These are phyloP conservation scores for Pedionomus torquatus DNA, from an alignment of 2,113 vertebrate genomes.

Conservation along the genomic window DNA sequence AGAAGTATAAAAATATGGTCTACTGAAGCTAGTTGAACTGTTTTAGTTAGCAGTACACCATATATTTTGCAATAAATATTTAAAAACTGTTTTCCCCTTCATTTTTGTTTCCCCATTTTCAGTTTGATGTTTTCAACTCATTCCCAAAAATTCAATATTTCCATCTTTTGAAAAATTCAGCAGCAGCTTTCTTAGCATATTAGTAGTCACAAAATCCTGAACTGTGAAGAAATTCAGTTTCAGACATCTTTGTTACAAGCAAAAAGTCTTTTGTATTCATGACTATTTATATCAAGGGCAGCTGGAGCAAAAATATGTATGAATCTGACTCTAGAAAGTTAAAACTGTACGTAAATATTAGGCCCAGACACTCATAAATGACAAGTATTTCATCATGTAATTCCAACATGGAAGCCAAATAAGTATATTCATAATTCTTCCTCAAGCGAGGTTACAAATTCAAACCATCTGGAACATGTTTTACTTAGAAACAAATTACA, in stretches of 20 bases:
- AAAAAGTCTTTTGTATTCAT: background rate
- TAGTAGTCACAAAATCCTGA: background rate
- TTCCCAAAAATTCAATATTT: background rate
- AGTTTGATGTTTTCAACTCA: background rate
- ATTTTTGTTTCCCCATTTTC: background rate
- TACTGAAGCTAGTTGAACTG: background rate
- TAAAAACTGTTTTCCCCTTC: background rate
- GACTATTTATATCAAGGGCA: background rate
- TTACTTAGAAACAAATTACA: constrained; percentile 34
- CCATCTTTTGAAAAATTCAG: background rate
- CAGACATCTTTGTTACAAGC: background rate
- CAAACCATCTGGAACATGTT: constrained; percentile 42
- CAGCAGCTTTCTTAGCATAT: background rate
- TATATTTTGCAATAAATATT: background rate
- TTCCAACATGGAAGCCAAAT: constrained; percentile 2
- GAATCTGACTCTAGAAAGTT: background rate
- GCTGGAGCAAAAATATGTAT: background rate
- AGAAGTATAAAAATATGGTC: background rate
- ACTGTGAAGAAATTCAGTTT: background rate
- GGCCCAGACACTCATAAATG: background rate
- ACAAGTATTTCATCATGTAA: background rate
- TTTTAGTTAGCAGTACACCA: background rate
- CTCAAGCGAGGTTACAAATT: background rate
- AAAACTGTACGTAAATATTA: background rate
- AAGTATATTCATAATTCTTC: background rate